A percentile compares a stretch with the other conserved stretches of the same genome.
Conservation (phyloP, 2,797 vertebrate species). For the Fundulus diaphanus region DNA sequence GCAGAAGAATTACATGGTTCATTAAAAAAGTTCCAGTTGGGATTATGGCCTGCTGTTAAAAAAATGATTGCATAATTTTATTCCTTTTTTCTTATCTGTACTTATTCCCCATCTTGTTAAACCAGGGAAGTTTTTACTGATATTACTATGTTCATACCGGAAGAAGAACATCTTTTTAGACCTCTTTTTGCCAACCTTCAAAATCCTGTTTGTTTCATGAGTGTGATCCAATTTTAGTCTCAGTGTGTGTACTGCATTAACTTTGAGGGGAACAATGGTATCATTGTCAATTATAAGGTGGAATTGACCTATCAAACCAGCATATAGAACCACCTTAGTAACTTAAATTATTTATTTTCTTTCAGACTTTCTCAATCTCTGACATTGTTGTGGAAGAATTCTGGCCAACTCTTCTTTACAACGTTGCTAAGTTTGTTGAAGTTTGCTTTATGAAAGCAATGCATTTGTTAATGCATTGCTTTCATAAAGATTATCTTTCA, state of each 20-base stretch:
- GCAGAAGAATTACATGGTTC: background rate
- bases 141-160: too few relatives aligned
- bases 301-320: too few relatives aligned
- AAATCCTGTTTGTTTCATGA: too few relatives aligned
- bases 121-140: too few relatives aligned
- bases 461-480: background rate
- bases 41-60: background rate
- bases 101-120: background rate
- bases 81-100: background rate
- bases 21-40: background rate
- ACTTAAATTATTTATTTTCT: background rate
- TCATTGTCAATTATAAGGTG: too few relatives aligned
- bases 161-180: too few relatives aligned
- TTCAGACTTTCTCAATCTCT: background rate
- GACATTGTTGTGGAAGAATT: background rate
- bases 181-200: too few relatives aligned
- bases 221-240: too few relatives aligned
- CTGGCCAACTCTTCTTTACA: background rate
- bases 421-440: background rate
- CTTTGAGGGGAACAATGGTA: too few relatives aligned
- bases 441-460: too few relatives aligned
- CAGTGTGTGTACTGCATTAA: too few relatives aligned
- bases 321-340: background rate
- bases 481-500: background rate
- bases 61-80: background rate